Percentiles rank a stretch among this genome's conserved stretches.
Evolutionary conservation across 2,888 invertebrate genomes (phyloP).

Genomic region (Andrena fulva): DNA sequence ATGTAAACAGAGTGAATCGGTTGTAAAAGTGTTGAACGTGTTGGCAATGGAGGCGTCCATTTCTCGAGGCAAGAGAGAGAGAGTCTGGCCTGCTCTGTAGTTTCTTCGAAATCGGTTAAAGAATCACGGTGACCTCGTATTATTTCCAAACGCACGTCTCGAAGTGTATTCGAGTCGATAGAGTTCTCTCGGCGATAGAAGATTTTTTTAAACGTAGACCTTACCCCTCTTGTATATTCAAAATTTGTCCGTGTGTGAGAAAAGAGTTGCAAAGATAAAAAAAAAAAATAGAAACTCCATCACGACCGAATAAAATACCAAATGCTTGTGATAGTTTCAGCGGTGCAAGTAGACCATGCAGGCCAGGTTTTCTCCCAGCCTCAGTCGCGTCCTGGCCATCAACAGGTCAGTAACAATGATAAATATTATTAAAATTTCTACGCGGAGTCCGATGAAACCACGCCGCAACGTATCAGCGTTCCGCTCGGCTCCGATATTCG

Average conservation of each 20-base stretch:
- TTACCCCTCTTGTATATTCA: neutral
- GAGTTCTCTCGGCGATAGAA: slow-evolving; percentile 64
- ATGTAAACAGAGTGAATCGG: slow-evolving; percentile 48
- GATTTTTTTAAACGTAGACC: slow-evolving; percentile 25
- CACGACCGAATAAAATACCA: slow-evolving; percentile 81
- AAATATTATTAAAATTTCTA: slow-evolving; percentile 73
- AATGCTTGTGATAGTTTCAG: slow-evolving; percentile 84
- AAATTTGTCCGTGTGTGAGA: slow-evolving; percentile 34
- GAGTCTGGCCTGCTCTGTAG: slow-evolving; percentile 81
- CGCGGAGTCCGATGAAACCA: slow-evolving; percentile 67
- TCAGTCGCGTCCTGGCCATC: slow-evolving; percentile 84
- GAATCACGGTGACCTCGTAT: slow-evolving; percentile 13
- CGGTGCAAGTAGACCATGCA: slow-evolving; percentile 84
- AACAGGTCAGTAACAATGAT: slow-evolving; percentile 84
- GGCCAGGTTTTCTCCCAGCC: slow-evolving; percentile 84
- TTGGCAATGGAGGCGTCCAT: slow-evolving; percentile 75
- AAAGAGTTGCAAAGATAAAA: slow-evolving; percentile 34
- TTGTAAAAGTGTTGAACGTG: slow-evolving; percentile 75
- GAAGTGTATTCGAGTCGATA: slow-evolving; percentile 74
- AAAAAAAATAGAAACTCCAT: slow-evolving; percentile 46
- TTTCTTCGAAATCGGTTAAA: slow-evolving; percentile 39
- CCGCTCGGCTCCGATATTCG: neutral
- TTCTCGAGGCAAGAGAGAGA: slow-evolving; percentile 77
- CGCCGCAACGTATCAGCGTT: neutral
- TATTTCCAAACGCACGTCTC: slow-evolving; percentile 29